These are phyloP conservation scores for Cebus imitator DNA, from an alignment of 2,113 vertebrate genomes.

Conservation along the genomic window DNA sequence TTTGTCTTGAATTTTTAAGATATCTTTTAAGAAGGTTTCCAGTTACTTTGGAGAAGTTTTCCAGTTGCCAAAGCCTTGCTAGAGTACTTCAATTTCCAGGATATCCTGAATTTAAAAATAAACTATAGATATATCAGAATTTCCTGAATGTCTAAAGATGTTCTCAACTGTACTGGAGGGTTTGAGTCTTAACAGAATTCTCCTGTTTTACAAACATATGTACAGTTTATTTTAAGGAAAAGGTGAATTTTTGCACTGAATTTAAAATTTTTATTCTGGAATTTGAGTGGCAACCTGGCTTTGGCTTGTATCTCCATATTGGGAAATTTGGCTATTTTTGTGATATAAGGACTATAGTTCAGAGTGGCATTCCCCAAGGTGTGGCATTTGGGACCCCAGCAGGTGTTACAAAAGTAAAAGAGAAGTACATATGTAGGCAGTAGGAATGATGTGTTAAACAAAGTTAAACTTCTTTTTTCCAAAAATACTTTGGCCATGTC, in stretches of 20 bases:
- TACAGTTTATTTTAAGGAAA: neutral
- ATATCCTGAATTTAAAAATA: neutral
- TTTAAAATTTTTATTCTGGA: neutral
- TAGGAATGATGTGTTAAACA: neutral
- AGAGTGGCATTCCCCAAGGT: neutral
- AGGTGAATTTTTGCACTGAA: neutral
- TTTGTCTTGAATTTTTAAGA: neutral
- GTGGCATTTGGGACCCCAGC: neutral
- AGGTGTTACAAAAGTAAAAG: neutral
- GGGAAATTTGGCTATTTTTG: no score
- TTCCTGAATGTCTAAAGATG: neutral
- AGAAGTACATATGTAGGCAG: rapidly evolving
- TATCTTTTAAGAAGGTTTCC: neutral
- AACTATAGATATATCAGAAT: neutral
- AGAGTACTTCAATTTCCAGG: neutral
- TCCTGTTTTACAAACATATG: neutral
- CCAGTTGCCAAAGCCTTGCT: neutral
- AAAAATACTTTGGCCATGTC: neutral
- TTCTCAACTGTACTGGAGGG: neutral
- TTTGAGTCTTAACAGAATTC: neutral
- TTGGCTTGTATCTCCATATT: neutral
- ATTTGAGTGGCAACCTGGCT: neutral
- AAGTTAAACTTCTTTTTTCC: neutral
- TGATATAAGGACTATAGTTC: rapidly evolving
- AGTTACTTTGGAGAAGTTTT: neutral